Percentiles rank a stretch among this genome's conserved stretches.
phyloP scores from a whole-genome alignment of 2,113 vertebrate species.

The Pogonocichla stellata region DNA sequence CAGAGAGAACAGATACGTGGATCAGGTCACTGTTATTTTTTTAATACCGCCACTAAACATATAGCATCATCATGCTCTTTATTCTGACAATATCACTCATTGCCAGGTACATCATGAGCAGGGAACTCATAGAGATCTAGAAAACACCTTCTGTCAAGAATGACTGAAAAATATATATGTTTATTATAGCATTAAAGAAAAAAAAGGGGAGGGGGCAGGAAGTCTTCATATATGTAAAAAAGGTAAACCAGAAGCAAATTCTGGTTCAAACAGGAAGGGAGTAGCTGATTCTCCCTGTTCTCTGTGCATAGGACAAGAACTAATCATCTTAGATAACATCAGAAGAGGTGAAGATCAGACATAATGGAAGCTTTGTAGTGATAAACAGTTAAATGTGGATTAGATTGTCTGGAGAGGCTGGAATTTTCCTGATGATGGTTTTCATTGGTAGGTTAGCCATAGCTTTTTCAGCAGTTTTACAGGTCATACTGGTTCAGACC shows the following conservation, averaged over 20 bases:
- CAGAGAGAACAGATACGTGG: not conserved
- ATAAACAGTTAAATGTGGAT: slow-evolving; percentile 28
- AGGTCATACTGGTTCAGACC: not conserved
- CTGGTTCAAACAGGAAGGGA: not conserved
- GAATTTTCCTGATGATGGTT: not conserved
- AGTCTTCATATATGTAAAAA: not conserved
- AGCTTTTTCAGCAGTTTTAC: slow-evolving; percentile 24
- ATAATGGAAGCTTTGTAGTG: slow-evolving; percentile 31
- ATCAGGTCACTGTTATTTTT: not conserved
- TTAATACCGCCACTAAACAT: not conserved
- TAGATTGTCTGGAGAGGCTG: slow-evolving; percentile 25
- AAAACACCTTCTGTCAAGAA: not conserved
- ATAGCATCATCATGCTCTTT: not conserved
- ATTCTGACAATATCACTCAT: not conserved
- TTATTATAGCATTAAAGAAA: not conserved
- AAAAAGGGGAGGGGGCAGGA: not conserved
- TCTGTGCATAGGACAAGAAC: not conserved
- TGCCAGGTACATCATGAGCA: not conserved
- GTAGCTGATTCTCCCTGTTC: not conserved
- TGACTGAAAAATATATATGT: not conserved
- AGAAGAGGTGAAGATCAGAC: slow-evolving; percentile 15
- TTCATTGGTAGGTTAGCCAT: not conserved
- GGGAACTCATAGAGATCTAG: not conserved
- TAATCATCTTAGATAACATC: slow-evolving; percentile 42
- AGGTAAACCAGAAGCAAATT: not conserved